Evolutionary conservation across 1,140 invertebrate species (phyloP).

Genomic region (Conopomorpha cramerella): DNA sequence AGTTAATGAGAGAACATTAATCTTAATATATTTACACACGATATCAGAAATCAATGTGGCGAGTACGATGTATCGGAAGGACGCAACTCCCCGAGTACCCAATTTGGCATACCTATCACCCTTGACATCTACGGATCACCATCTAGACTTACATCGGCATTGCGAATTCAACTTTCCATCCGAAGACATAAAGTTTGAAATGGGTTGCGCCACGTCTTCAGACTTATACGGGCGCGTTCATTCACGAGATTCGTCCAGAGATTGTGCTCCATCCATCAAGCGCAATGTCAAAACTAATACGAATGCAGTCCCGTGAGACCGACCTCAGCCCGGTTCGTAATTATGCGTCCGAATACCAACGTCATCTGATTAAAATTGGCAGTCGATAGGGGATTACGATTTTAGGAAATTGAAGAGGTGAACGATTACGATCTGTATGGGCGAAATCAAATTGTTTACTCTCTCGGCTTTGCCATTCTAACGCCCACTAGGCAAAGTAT

Average conservation of each 20-base stretch:
- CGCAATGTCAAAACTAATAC: slow-evolving; percentile 59
- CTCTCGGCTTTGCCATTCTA: too few species aligned
- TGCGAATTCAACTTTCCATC: background rate
- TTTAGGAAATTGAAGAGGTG: too few species aligned
- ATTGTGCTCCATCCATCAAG: slow-evolving; percentile 55
- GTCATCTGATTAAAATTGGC: slow-evolving; percentile 59
- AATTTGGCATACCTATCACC: slow-evolving; percentile 33
- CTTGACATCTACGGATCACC: slow-evolving; percentile 14
- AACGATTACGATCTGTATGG: too few species aligned
- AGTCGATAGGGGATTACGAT: slow-evolving; percentile 35
- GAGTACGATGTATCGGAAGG: slow-evolving; percentile 22
- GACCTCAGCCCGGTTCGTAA: slow-evolving; percentile 27
- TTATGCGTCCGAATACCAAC: slow-evolving; percentile 43
- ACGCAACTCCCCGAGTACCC: slow-evolving; percentile 16
- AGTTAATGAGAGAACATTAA: background rate
- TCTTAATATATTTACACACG: slow-evolving; percentile 11
- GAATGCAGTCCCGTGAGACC: slow-evolving; percentile 47
- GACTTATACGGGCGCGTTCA: slow-evolving; percentile 36
- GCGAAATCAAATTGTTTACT: too few species aligned
- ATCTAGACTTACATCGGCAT: background rate
- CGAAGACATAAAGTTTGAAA: background rate
- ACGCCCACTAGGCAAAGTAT: too few species aligned
- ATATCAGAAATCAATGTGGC: slow-evolving; percentile 20
- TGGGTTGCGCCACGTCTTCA: background rate
- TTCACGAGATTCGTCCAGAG: slow-evolving; percentile 41